Base-by-base conservation (phyloP, 1,140 invertebrate genomes). In the Fopius arisanus region DNA sequence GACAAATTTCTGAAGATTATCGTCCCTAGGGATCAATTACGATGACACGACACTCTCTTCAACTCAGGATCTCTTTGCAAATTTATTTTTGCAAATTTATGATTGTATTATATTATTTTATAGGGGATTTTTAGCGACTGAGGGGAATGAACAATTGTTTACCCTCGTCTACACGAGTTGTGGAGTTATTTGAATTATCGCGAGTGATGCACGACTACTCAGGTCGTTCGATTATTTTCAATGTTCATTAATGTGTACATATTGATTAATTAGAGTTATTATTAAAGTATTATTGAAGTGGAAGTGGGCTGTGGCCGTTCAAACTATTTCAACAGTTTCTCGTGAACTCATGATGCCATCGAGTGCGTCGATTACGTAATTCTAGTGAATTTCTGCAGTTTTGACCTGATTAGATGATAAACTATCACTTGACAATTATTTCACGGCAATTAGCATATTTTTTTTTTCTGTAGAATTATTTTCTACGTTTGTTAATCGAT, bases 81-180 rank as follows among this genome's bases (percentile, higher is more conserved):
- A 59, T 26, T 9, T 59, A 59, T 59, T 59, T 59, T 59, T 59
- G 54, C 23, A 23, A n/a, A n/a, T n/a, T n/a, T n/a, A 59, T 28
- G 6, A 59, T 26, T 59, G 54, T 59, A 59, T 59, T 59, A 26
- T 59, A 59, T 59, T 59, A 59, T 59, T 59, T 19, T 59, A 28
- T 48, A 48, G 43, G n/a, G 1, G 43, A 12, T 48, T 48, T 48
- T 48, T 48, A 48, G n/a, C 0, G 14, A 48, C 43, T 7, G 43
- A n/a, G 43, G 43, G 43, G 43, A 19, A 48, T 48, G 43, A 16
- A 48, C 7, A 12, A 19, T n/a, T 48, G 5, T 48, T 14, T 12
- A 37, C 33, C 33, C 33, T 10, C 3, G 43, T 48, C 14, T n/a
- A 7, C 43, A 48, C 43, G n/a, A 48, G 16, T 7, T 48, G 43